Evolutionary conservation across 2,888 invertebrate genomes (phyloP).

Genomic region (Tipula vernalis): DNA sequence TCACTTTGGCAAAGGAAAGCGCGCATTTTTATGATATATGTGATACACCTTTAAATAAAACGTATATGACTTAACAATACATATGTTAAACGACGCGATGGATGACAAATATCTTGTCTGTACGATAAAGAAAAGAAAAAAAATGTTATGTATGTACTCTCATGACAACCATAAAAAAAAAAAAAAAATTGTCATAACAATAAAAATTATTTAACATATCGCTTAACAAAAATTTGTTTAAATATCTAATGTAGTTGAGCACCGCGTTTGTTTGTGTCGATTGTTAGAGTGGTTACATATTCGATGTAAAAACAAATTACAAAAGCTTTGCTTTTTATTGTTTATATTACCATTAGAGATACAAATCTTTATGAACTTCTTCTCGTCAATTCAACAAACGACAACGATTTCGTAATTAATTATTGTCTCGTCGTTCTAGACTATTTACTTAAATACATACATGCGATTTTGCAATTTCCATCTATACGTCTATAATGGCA

Average conservation of each 20-base stretch:
- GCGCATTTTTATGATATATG: not conserved
- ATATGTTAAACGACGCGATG: not conserved
- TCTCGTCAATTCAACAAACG: not conserved
- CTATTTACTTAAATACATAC: not conserved
- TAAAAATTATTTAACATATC: not conserved
- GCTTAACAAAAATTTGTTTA: not conserved
- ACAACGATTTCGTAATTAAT: not conserved
- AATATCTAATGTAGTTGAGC: not conserved
- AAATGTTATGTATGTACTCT: not conserved
- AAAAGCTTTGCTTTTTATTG: not conserved
- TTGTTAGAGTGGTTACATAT: not conserved
- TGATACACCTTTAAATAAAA: not conserved
- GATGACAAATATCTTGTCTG: not conserved
- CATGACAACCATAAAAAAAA: not conserved
- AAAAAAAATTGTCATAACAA: not conserved
- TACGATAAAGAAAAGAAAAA: not conserved
- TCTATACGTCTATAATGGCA: not conserved
- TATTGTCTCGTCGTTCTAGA: not conserved
- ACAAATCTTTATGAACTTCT: not conserved
- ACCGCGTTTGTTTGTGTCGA: not conserved
- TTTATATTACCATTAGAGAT: not conserved
- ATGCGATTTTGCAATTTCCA: not conserved
- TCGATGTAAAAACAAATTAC: not conserved
- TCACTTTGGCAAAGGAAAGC: not conserved
- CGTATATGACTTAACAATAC: not conserved